Evolutionary conservation across 2,797 vertebrate genomes (phyloP).

Genomic region (Cynopterus sphinx): DNA sequence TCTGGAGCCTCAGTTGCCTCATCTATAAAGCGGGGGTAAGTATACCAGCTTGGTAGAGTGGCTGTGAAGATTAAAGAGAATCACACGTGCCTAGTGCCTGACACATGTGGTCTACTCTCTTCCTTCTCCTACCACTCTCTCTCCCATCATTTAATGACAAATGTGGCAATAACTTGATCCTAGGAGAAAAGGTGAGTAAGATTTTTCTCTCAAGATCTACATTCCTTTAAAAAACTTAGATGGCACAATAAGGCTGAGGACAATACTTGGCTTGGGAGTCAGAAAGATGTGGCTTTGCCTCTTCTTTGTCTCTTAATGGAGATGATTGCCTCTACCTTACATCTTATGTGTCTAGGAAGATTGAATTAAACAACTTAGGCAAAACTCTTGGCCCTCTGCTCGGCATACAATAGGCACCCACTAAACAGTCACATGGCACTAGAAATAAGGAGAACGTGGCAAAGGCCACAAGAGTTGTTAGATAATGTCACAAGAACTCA

Average conservation of each 20-base stretch:
- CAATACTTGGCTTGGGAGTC: neutral
- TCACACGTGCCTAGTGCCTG: fast-evolving
- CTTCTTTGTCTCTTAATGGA: neutral
- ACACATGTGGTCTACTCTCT: fast-evolving
- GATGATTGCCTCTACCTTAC: neutral
- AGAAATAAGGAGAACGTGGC: neutral
- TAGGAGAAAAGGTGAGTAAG: neutral
- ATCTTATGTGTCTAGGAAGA: neutral
- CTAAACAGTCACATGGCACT: neutral
- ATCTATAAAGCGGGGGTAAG: neutral
- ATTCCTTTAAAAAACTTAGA: neutral
- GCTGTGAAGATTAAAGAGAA: neutral
- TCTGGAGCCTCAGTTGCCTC: neutral
- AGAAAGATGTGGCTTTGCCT: neutral
- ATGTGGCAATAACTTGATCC: neutral
- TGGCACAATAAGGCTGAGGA: neutral
- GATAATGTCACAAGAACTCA: neutral
- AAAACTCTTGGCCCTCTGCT: neutral
- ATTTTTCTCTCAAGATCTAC: neutral
- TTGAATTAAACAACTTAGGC: neutral
- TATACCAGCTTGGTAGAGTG: neutral
- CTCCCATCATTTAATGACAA: neutral
- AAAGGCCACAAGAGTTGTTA: neutral
- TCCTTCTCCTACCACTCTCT: neutral
- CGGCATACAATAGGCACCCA: neutral